These are phyloP conservation scores for Acronicta alni DNA, from an alignment of 2,888 invertebrate species.

Conservation along the genomic window DNA sequence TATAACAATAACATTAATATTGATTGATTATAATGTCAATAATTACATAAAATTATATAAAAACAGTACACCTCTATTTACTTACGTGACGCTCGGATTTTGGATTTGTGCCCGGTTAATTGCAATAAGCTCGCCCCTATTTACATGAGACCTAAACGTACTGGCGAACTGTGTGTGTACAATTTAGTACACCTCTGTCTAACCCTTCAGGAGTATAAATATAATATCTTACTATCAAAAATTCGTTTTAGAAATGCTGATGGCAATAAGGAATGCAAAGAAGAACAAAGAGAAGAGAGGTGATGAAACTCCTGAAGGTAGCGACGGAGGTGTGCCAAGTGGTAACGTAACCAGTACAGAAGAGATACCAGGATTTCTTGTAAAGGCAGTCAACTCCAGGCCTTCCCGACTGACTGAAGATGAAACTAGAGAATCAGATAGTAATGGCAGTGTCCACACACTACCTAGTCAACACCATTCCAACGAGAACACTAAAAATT, in stretches of 20 bases:
- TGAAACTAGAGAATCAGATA: neutral
- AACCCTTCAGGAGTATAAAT: too few species aligned
- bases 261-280: slow-evolving; percentile 76
- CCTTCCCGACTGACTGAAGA: neutral
- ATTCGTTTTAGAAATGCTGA: slow-evolving; percentile 74
- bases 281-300: slow-evolving; percentile 64
- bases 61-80: too few species aligned
- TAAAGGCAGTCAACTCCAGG: neutral
- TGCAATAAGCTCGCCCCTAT: too few species aligned
- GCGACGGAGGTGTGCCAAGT: slow-evolving; percentile 15
- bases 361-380: slow-evolving; percentile 1
- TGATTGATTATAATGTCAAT: too few species aligned
- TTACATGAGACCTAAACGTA: too few species aligned
- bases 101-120: too few species aligned
- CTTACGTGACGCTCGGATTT: too few species aligned
- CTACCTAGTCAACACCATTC: neutral
- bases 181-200: too few species aligned
- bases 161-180: too few species aligned
- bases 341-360: neutral
- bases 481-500: neutral
- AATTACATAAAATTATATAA: too few species aligned
- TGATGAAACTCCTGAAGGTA: slow-evolving; percentile 3
- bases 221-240: too few species aligned
- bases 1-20: too few species aligned
- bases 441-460: neutral